Percentiles rank a stretch among this genome's conserved stretches.
Conservation (phyloP, 1,140 invertebrate species). For the Heliconius eleuchia region DNA sequence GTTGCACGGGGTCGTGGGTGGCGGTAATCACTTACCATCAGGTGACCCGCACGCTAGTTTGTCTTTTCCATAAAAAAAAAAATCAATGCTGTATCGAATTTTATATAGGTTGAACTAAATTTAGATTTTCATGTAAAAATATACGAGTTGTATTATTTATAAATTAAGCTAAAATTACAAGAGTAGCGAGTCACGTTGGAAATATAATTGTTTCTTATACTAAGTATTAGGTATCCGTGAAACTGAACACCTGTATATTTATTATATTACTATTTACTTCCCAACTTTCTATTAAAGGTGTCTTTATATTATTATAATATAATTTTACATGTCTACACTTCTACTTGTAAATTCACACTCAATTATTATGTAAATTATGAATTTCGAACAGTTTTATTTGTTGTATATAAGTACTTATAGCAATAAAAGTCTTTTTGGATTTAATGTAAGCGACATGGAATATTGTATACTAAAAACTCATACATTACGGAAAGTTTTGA, state of each 20-base stretch:
- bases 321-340: background rate
- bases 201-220: background rate
- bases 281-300: constrained; percentile 8
- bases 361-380: background rate
- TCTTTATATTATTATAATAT: background rate
- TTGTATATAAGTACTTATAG: too few relatives aligned
- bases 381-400: background rate
- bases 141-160: background rate
- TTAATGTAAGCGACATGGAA: too few relatives aligned
- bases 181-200: background rate
- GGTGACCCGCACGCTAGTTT: too few relatives aligned
- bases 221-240: constrained; percentile 11
- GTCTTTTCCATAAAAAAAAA: too few relatives aligned
- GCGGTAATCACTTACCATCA: too few relatives aligned
- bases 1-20: too few relatives aligned
- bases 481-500: background rate
- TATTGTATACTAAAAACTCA: too few relatives aligned
- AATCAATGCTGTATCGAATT: too few relatives aligned
- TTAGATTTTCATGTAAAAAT: too few relatives aligned
- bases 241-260: constrained; percentile 16
- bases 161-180: background rate
- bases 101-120: too few relatives aligned
- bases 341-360: background rate
- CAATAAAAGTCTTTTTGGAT: too few relatives aligned
- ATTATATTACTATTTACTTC: constrained; percentile 2